These are phyloP conservation scores for Siderastrea radians DNA, from an alignment of 92 coral and sea anemone genomes.

Conservation along the genomic window DNA sequence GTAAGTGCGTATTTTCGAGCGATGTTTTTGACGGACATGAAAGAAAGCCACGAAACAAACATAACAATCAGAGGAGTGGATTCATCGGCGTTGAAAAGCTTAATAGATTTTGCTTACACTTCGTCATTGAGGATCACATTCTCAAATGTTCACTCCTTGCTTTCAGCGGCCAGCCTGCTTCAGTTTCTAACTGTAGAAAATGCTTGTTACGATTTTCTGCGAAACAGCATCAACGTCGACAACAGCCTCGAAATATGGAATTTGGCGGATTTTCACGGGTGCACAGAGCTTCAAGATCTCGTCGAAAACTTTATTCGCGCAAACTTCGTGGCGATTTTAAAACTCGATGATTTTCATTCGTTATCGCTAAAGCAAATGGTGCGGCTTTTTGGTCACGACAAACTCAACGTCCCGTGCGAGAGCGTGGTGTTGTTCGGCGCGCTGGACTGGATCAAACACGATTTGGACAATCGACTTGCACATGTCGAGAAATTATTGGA, in stretches of 20 bases:
- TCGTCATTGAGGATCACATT: slow-evolving; percentile 71
- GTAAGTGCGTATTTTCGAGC: slow-evolving; percentile 95
- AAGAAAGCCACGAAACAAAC: slow-evolving; percentile 86
- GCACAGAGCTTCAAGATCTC: slow-evolving; percentile 73
- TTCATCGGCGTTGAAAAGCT: slow-evolving; percentile 69
- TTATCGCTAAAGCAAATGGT: slow-evolving; percentile 78
- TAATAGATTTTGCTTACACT: slow-evolving; percentile 90
- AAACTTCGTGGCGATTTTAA: slow-evolving; percentile 84
- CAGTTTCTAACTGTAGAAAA: slow-evolving; percentile 91
- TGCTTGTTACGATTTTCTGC: slow-evolving; percentile 91
- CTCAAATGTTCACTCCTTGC: slow-evolving; percentile 79
- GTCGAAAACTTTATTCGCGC: slow-evolving; percentile 89
- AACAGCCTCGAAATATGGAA: slow-evolving; percentile 95
- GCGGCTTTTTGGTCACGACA: slow-evolving; percentile 85
- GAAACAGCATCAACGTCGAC: slow-evolving; percentile 83
- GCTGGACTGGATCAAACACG: slow-evolving; percentile 87
- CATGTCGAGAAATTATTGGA: slow-evolving; percentile 78
- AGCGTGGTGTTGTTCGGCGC: slow-evolving; percentile 90
- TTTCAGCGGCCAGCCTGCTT: slow-evolving; percentile 91
- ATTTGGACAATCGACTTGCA: slow-evolving; percentile 69
- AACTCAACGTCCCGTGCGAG: slow-evolving; percentile 91
- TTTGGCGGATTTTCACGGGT: slow-evolving; percentile 89
- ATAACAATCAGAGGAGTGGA: slow-evolving; percentile 88
- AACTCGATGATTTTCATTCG: slow-evolving; percentile 81
- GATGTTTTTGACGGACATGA: slow-evolving; percentile 97